Evolutionary conservation across 2,797 vertebrate species (phyloP).

Genomic region (Gila robusta): DNA sequence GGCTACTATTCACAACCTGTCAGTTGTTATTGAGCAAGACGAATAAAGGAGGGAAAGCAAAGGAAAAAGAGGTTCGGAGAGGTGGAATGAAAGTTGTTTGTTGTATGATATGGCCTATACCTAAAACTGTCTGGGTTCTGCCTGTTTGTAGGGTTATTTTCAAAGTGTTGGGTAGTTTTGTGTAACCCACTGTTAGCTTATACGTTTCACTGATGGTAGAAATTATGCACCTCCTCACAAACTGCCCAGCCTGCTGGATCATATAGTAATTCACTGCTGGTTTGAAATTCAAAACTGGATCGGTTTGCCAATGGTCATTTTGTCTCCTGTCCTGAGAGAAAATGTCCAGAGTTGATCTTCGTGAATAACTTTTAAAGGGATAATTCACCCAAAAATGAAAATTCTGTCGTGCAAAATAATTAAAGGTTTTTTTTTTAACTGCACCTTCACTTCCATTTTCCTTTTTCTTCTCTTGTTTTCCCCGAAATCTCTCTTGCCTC

Average conservation of each 20-base stretch:
- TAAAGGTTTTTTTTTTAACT: too few relatives aligned
- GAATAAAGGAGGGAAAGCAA: background rate
- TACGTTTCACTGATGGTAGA: background rate
- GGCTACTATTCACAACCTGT: conserved; percentile 49
- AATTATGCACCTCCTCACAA: background rate
- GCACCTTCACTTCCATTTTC: too few relatives aligned
- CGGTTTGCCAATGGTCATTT: background rate
- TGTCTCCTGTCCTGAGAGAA: background rate
- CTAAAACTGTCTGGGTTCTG: background rate
- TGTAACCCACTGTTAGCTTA: background rate
- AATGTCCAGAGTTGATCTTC: background rate
- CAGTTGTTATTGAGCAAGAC: conserved; percentile 21
- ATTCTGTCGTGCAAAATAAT: too few relatives aligned
- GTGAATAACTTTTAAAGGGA: background rate
- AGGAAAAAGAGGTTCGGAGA: conserved; percentile 14
- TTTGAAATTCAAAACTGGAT: background rate
- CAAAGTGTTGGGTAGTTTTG: background rate
- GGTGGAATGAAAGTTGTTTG: background rate
- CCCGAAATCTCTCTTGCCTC: too few relatives aligned
- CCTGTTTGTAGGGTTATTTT: background rate
- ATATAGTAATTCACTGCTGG: background rate
- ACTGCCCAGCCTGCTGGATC: background rate
- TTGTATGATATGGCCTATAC: background rate
- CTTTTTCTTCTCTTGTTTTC: too few relatives aligned
- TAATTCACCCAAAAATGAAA: too few relatives aligned